Evolutionary conservation across 2,113 vertebrate genomes (phyloP).

Genomic region (Haplochromis vanheusdeni): DNA sequence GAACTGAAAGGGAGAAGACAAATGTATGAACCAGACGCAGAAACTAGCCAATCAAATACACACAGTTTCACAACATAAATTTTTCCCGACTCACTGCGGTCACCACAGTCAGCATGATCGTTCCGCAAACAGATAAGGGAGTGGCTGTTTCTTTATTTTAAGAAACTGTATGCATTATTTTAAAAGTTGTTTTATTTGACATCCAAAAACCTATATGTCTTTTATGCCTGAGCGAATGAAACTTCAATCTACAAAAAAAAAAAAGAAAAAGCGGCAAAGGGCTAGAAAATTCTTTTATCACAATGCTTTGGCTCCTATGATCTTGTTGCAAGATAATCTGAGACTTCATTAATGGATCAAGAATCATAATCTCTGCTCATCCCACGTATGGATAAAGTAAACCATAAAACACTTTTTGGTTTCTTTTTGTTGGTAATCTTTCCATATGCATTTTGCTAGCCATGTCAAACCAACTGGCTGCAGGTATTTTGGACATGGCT

Average conservation of each 20-base stretch:
- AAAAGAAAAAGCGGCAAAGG: background rate
- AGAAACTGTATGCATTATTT: background rate
- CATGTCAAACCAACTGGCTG: background rate
- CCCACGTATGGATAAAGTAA: background rate
- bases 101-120: background rate
- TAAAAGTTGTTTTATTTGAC: background rate
- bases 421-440: background rate
- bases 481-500: background rate
- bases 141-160: background rate
- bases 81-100: background rate
- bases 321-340: background rate
- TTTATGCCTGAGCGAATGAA: background rate
- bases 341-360: background rate
- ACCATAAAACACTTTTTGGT: background rate
- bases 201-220: background rate
- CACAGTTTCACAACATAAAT: background rate
- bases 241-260: background rate
- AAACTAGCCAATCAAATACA: background rate
- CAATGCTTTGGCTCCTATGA: background rate
- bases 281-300: background rate
- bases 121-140: background rate
- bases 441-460: background rate
- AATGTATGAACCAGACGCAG: background rate
- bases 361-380: background rate
- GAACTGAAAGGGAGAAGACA: background rate